Evolutionary conservation across 1,140 invertebrate species (phyloP), one percentile per base, ranked within the genome.

Genomic region (Fopius arisanus): DNA sequence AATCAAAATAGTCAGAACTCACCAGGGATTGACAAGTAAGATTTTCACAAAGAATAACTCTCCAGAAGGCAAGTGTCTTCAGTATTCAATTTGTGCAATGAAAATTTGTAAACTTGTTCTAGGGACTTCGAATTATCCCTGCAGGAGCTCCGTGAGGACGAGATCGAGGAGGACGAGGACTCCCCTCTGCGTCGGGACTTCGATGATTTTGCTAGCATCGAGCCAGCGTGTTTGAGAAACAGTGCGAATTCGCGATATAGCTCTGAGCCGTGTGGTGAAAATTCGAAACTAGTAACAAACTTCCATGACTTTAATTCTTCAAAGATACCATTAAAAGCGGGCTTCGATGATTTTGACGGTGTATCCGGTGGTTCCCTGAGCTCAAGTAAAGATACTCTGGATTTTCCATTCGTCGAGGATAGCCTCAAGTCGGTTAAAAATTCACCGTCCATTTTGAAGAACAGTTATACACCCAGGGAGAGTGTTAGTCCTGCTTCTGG

Each of bases 281-380:
- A 80, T 54, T 80, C 79, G 7, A 80, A 80, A 63, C 71, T 78
- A 67, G 6, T 77, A 72, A 19, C 78, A 3, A 81, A 77, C 14
- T 84, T 84, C 26, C 80, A 82, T 29, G 82, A 86, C 62, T 72
- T 86, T 6, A 83, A 86, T 67, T 86, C 82, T 1, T 84, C 84
- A 5, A 86, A 86, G 40, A 77, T 81, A 14, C 86, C 87, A 1
- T 66, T 86, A 4, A 86, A 85, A 66, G 86, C 86, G 9, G 85
- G 82, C 12, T 88, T 88, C 70, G 87, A 88, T 28, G 87, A 65
- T 37, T 88, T 88, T 59, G 87, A 87, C 29, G 86, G 83, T 19
- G 81, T 83, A 6, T 82, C 82, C 0, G 83, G 77, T 12, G 80
- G 78, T n/a, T 88, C 87, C 16, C 70, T 86, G 0, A 79, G 77